Evolutionary conservation across 2,888 invertebrate genomes (phyloP).

Genomic region (Muscina levida): DNA sequence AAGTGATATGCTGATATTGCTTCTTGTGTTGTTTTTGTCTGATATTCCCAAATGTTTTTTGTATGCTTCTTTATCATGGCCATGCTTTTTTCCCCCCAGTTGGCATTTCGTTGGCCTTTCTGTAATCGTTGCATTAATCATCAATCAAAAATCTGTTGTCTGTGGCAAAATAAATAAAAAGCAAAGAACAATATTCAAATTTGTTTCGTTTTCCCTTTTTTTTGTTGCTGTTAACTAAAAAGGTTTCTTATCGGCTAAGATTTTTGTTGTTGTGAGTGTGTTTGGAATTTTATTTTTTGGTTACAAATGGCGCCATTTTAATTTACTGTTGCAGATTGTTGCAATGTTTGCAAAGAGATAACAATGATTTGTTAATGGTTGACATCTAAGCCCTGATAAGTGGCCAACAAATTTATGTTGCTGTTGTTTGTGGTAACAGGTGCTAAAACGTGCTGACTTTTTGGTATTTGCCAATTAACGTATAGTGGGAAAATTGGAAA

Average conservation of each 20-base stretch:
- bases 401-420: slow-evolving; percentile 43
- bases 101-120: slow-evolving; percentile 37
- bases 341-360: slow-evolving; percentile 44
- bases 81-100: slow-evolving; percentile 38
- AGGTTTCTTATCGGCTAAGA: neutral
- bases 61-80: neutral
- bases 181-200: slow-evolving; percentile 43
- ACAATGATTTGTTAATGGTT: slow-evolving; percentile 63
- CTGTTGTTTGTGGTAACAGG: slow-evolving; percentile 45
- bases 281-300: slow-evolving; percentile 32
- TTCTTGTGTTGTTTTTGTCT: slow-evolving; percentile 40
- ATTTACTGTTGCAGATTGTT: slow-evolving; percentile 53
- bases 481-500: neutral
- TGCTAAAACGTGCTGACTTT: neutral
- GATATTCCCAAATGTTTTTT: slow-evolving; percentile 47
- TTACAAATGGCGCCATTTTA: slow-evolving; percentile 65
- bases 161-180: neutral
- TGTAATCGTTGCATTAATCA: slow-evolving; percentile 48
- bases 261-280: slow-evolving; percentile 19
- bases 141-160: slow-evolving; percentile 62
- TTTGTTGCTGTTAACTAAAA: slow-evolving; percentile 18
- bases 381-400: slow-evolving; percentile 52
- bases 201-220: neutral
- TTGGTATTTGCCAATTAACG: neutral
- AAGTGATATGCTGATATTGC: slow-evolving; percentile 1